Evolutionary conservation across 2,797 vertebrate species (phyloP), one percentile per base, ranked within the genome.

Genomic region (Rhinichthys osculus): DNA sequence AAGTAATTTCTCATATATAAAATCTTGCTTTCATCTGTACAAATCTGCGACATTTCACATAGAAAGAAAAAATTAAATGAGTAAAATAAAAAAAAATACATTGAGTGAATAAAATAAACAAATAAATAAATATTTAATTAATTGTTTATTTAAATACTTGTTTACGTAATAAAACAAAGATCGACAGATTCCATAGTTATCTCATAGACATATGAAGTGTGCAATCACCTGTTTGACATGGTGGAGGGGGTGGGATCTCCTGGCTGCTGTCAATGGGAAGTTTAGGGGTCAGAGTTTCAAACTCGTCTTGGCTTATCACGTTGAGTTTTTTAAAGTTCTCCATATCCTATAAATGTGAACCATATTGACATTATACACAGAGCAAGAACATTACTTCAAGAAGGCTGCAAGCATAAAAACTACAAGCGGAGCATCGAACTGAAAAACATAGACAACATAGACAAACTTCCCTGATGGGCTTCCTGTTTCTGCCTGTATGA

Each of bases 281-380:
- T 92, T 97, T 96, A 57, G 96, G 96, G 87, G 94, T 87, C 90
- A 97, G 93, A 35, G 92, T 96, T 66, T 97, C 95, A 89, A 97
- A 98, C 90, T 98, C 95, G n/a, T 98, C 96, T 93, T 97, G 95
- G 92, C 94, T 97, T 93, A 98, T 96, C 87, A 99, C 88, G 88
- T 94, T 97, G 73, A 98, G 90, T 94, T 98, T 99, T 94, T 96
- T 97, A 89, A 98, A 99, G 93, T 95, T 96, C 90, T 98, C 98
- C 82, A 96, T 93, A 86, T 98, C 97, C 94, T 97, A 96, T 94
- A 95, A 92, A 90, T 89, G 73, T 89, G 81, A 85, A 82, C 47
- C 3, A 72, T 72, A 82, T 30, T 8, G 6, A 69, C 16, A n/a
- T 81, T 42, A 70, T 30, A 67, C 6, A 82, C 42, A 81, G 33